Evolutionary conservation across 2,888 invertebrate species (phyloP).

Genomic region (Ariolimax columbianus): DNA sequence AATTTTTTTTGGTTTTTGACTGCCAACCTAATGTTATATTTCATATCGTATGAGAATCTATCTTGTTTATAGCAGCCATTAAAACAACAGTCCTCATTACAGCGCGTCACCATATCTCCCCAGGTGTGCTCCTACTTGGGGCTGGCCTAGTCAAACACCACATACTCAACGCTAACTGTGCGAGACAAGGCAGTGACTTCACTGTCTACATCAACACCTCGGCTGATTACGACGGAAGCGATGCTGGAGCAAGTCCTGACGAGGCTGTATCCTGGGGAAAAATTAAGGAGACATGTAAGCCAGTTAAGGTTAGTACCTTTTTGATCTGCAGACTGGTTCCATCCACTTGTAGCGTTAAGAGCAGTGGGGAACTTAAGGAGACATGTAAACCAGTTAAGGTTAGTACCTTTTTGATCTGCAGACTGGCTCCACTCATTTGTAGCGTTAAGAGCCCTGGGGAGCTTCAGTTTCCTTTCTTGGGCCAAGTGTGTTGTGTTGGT

Average conservation of each 20-base stretch:
- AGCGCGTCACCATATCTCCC: neutral
- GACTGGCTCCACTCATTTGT: too few species aligned
- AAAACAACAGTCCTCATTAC: too few species aligned
- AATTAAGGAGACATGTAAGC: slow-evolving; percentile 16
- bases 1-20: too few species aligned
- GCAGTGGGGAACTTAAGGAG: slow-evolving; percentile 42
- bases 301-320: slow-evolving; percentile 49
- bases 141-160: slow-evolving; percentile 98
- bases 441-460: too few species aligned
- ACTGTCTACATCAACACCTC: slow-evolving; percentile 45
- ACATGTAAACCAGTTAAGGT: slow-evolving; percentile 41
- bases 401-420: too few species aligned
- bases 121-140: slow-evolving; percentile 95
- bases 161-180: slow-evolving; percentile 95
- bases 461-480: too few species aligned
- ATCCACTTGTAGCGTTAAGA: too few species aligned
- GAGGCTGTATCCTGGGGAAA: slow-evolving; percentile 50
- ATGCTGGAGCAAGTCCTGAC: slow-evolving; percentile 48
- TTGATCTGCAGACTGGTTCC: too few species aligned
- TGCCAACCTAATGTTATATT: too few species aligned
- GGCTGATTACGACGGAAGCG: slow-evolving; percentile 42
- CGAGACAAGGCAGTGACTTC: slow-evolving; percentile 35
- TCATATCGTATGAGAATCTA: too few species aligned
- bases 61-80: too few species aligned
- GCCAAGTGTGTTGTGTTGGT: too few species aligned